phyloP scores from a whole-genome alignment of 2,797 vertebrate genomes.

The Leptatherina wallacei region DNA sequence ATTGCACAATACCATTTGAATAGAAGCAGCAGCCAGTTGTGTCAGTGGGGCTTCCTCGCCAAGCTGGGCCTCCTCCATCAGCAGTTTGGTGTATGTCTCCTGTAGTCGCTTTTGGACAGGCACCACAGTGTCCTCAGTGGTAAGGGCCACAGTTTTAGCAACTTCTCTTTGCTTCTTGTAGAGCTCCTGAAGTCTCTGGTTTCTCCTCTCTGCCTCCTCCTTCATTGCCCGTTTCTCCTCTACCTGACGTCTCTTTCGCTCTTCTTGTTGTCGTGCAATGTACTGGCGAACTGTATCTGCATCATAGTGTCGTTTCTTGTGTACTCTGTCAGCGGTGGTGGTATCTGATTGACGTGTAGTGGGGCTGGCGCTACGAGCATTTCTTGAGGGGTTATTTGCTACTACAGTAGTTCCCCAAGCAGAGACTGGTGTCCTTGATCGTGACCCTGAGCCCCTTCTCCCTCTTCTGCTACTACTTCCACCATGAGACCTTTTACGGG shows the following conservation, averaged over 20 bases:
- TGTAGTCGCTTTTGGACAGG: conserved; percentile 84
- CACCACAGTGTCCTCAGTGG: conserved; percentile 69
- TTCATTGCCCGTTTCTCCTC: conserved; percentile 90
- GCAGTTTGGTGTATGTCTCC: conserved; percentile 90
- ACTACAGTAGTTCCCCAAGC: conserved; percentile 43
- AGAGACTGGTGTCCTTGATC: conserved; percentile 62
- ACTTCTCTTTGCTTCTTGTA: conserved; percentile 90
- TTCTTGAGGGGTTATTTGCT: conserved; percentile 56
- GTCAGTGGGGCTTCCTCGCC: conserved; percentile 74
- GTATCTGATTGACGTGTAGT: conserved; percentile 80
- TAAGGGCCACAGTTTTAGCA: conserved; percentile 54
- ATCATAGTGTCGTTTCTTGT: conserved; percentile 93
- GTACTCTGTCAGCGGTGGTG: conserved; percentile 74
- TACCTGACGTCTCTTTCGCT: conserved; percentile 88
- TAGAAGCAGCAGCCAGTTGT: conserved; percentile 39
- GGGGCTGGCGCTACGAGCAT: conserved; percentile 87
- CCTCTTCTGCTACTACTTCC: conserved; percentile 56
- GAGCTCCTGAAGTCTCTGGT: conserved; percentile 92
- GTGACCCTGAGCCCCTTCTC: conserved; percentile 70
- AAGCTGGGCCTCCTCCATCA: conserved; percentile 84
- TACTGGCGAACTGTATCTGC: conserved; percentile 91
- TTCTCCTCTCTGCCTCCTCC: conserved; percentile 91
- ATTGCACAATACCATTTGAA: conserved; percentile 58
- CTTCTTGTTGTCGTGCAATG: conserved; percentile 92
- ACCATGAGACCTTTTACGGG: conserved; percentile 51